Base-by-base conservation (phyloP, 92 coral and sea anemone species). In the Actinernus sp. region DNA sequence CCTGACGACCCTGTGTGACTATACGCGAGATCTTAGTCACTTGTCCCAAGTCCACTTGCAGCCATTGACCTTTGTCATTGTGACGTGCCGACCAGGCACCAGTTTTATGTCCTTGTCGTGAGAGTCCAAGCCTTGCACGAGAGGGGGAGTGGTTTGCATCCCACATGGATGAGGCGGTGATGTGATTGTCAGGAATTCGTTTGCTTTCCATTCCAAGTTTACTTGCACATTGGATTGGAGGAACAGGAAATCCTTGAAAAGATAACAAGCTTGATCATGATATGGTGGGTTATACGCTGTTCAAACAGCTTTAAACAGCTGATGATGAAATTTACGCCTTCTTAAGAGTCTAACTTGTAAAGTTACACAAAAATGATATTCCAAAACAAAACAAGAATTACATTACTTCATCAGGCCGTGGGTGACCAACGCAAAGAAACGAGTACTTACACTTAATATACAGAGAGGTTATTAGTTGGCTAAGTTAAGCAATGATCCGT, bases 1-100 rank as follows among this genome's bases (percentile, higher is more conserved):
- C 63, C 26, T 65, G 58, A 22, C 75, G 28, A 2, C 75, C 75
- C 31, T 68, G 61, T 13, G 63, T 68, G 1, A 27, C 75, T 11
- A 68, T 21, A n/a, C 39, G 37, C 26, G 75, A 51, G 30, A 68
- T 48, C 45, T 68, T 68, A 19, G 22, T 29, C 3, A 25, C 24
- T 43, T 53, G 36, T 2, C 34, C 26, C 20, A 68, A 41, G 12
- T 68, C 63, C 3, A 39, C 51, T 52, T 66, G 59, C 7, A 66
- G 20, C 74, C 74, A 66, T 17, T 49, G 61, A 0, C 61, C 62
- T 16, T 38, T 29, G 36, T 66, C 52, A 10, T 49, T 66, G 4
- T 30, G 0, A 28, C 18, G 49, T 0, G 60, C 61, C 0, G 49
- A 50, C 59, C 59, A 66, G 4, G 59, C 46, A 5, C 74, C 61